Conservation (phyloP, 2,113 vertebrate species). For the Speoplatyrhinus poulsoni region DNA sequence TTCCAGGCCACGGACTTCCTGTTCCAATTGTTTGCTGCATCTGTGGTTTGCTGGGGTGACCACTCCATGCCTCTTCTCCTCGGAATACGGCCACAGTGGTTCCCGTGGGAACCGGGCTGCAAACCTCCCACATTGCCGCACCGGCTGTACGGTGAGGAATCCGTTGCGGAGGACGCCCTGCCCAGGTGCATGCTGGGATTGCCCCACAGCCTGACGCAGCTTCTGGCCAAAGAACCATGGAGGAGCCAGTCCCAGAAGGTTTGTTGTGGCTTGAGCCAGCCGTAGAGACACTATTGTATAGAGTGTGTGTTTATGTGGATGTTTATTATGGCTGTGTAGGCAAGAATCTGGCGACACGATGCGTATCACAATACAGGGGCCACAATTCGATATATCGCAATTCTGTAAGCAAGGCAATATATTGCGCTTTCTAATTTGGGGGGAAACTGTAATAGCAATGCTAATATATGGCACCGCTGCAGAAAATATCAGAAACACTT, state of each 20-base stretch:
- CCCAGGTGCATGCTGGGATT: conserved; percentile 78
- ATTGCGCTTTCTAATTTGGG: no score
- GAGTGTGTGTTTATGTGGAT: neutral
- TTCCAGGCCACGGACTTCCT: conserved; percentile 85
- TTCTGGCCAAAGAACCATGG: conserved; percentile 92
- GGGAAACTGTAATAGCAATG: no score
- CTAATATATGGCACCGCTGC: no score
- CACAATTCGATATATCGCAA: no score
- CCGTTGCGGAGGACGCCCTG: conserved; percentile 61
- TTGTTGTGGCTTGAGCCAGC: neutral
- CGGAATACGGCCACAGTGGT: conserved; percentile 85
- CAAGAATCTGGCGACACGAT: no score
- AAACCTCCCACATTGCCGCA: conserved; percentile 32
- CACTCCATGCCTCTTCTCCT: conserved; percentile 84
- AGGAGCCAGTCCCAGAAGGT: conserved; percentile 88
- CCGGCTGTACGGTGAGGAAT: conserved; percentile 68
- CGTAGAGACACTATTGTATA: neutral
- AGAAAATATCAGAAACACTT: no score
- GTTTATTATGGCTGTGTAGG: no score
- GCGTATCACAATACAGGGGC: no score
- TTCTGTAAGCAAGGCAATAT: no score
- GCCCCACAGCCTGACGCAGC: conserved; percentile 78
- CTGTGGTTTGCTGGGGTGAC: conserved; percentile 88
- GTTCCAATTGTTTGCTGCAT: conserved; percentile 82
- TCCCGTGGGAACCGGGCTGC: conserved; percentile 69